Evolutionary conservation across 2,797 vertebrate species (phyloP), one percentile per base, ranked within the genome.

Genomic region (Fundulus diaphanus): DNA sequence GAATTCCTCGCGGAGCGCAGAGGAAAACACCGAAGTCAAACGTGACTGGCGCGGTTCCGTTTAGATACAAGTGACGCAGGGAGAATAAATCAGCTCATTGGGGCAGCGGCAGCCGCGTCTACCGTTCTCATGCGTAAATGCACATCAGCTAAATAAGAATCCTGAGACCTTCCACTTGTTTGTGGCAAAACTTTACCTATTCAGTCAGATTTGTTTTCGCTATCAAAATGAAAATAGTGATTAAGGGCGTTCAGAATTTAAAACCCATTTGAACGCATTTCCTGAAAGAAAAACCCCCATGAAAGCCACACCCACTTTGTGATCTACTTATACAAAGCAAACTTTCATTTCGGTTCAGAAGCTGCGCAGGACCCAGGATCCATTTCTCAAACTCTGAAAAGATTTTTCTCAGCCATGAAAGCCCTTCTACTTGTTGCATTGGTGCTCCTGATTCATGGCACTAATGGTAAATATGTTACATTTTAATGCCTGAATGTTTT

Each of bases 381-480:
- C 33, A 24, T 35, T 7, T 7, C 46, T 4, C 12, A 70, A 3
- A 40, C 4, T 33, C 4, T 52, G 12, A 5, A 51, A 56, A 63
- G 13, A 0, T 20, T 69, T 42, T n/a, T 12, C 37, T 20, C 85
- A 90, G 67, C 40, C 76, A 94, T 94, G 94, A 93, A 87, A 35
- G 18, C 31, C 0, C 16, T 92, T 68, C 8, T 91, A 0, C 6
- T 83, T 66, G 61, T 78, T 51, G 78, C 77, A 15, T 33, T 83
- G 70, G 66, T 86, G 67, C 82, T 76, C 74, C 73, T 92, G 65
- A 72, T 92, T 66, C 82, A 88, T 24, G 75, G 78, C 82, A 88
- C 35, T 74, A 79, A 72, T 82, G 94, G 94, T 95, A 93, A 94
- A 86, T 93, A 90, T 90, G 35, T 51, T 72, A 52, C 11, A 49